A percentile compares a stretch with the other conserved stretches of the same genome.
These are phyloP conservation scores for Apis dorsata DNA, from an alignment of 1,140 invertebrate genomes.

Conservation along the genomic window DNA sequence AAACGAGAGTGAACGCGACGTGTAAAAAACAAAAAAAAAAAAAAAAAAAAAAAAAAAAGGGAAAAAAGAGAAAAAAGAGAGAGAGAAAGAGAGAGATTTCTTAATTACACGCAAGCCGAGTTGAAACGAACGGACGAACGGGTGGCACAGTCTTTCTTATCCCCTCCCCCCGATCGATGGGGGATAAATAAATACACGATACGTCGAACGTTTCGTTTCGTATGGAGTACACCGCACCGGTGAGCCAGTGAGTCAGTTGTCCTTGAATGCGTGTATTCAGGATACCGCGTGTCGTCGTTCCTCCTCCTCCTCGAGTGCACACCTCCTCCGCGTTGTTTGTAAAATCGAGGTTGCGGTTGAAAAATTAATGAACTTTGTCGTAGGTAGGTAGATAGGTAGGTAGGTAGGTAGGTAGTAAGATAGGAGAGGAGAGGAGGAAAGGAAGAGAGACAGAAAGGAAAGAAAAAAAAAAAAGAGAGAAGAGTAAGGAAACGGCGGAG, in stretches of 20 bases:
- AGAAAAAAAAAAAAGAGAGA: neutral
- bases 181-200: slow-evolving; percentile 42
- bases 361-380: slow-evolving; percentile 25
- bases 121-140: slow-evolving; percentile 25
- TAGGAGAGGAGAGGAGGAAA: neutral
- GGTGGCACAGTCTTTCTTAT: slow-evolving; percentile 4
- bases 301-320: neutral
- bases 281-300: slow-evolving; percentile 37
- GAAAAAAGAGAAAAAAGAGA: neutral
- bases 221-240: slow-evolving; percentile 60
- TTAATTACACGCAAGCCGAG: neutral
- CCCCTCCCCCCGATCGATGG: slow-evolving; percentile 19
- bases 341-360: slow-evolving; percentile 35
- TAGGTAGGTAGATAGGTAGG: no score
- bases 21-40: neutral
- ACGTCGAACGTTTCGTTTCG: slow-evolving; percentile 68
- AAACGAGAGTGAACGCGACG: no score
- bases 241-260: slow-evolving; percentile 65
- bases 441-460: no score
- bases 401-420: no score
- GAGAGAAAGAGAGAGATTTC: no score
- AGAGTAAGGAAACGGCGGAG: neutral
- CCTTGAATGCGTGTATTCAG: slow-evolving; percentile 70
- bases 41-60: neutral
- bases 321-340: slow-evolving; percentile 4